Conservation (phyloP, 2,888 invertebrate species). For the Phengaris arion region DNA sequence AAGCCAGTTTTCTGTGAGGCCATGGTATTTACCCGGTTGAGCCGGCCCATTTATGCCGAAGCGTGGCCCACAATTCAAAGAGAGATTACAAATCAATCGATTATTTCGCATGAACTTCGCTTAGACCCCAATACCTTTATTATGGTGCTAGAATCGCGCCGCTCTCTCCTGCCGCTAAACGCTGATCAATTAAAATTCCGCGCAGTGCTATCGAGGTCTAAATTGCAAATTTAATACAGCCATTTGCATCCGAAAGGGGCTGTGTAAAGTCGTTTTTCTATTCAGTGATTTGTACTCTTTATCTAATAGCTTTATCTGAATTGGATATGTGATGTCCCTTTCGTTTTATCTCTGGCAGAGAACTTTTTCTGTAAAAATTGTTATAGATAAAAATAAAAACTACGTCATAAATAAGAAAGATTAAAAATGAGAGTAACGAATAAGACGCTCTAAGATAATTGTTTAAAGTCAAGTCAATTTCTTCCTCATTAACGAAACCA, state of each 20-base stretch:
- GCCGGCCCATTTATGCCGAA: too few relatives aligned
- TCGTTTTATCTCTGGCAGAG: slow-evolving; percentile 35
- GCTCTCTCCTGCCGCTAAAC: slow-evolving; percentile 29
- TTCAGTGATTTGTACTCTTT: slow-evolving; percentile 72
- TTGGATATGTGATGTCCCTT: slow-evolving; percentile 57
- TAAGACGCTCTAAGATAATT: too few relatives aligned
- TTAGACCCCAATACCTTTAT: background rate
- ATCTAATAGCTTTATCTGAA: slow-evolving; percentile 72
- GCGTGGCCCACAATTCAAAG: too few relatives aligned
- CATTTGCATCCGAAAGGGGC: slow-evolving; percentile 76
- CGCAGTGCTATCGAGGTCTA: slow-evolving; percentile 64
- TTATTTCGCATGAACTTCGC: too few relatives aligned
- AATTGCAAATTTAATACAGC: slow-evolving; percentile 78
- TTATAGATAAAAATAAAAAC: too few relatives aligned
- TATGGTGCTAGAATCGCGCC: background rate
- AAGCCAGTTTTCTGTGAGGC: too few relatives aligned
- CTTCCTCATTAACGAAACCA: background rate
- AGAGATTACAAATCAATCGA: too few relatives aligned
- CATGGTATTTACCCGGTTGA: too few relatives aligned
- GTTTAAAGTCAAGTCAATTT: background rate
- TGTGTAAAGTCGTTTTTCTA: slow-evolving; percentile 65
- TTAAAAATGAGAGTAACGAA: too few relatives aligned
- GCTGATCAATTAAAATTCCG: slow-evolving; percentile 45
- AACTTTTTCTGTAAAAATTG: too few relatives aligned
- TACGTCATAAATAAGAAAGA: too few relatives aligned